Evolutionary conservation across 2,888 invertebrate species (phyloP).

Genomic region (Mechanitis mazaeus): DNA sequence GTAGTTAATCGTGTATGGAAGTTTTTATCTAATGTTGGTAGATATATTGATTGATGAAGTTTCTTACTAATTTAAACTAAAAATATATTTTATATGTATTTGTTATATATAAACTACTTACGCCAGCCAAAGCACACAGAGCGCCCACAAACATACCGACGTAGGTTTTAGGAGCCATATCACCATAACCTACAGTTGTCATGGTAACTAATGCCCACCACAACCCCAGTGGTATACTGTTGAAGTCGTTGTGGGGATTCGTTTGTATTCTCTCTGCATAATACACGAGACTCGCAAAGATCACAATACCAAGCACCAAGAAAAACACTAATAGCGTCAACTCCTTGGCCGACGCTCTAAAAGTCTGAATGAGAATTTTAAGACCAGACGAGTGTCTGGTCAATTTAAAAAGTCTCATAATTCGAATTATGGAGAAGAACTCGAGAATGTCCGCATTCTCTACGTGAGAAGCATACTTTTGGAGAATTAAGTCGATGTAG

Average conservation of each 20-base stretch:
- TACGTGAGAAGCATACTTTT: conserved; percentile 92
- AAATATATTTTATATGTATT: not conserved
- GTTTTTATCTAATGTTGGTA: no score
- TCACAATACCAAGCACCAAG: conserved; percentile 97
- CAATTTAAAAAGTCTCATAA: conserved; percentile 97
- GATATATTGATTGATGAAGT: no score
- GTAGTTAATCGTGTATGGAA: no score
- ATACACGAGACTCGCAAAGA: conserved; percentile 98
- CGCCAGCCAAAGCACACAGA: conserved; percentile 98
- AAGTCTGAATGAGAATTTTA: conserved; percentile 98
- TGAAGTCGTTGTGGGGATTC: conserved; percentile 97
- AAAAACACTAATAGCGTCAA: conserved; percentile 97
- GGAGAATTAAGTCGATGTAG: conserved; percentile 94
- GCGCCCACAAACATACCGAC: conserved; percentile 99
- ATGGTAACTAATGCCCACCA: conserved; percentile 99
- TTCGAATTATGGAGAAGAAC: conserved; percentile 98
- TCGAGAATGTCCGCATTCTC: conserved; percentile 97
- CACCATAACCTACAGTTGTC: conserved; percentile 99
- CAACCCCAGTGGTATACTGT: conserved; percentile 96
- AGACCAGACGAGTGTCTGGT: conserved; percentile 98
- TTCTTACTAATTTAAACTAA: not conserved
- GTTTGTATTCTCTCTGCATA: conserved; percentile 98
- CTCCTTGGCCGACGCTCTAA: conserved; percentile 97
- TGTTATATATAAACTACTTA: conserved; percentile 61
- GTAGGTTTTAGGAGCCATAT: conserved; percentile 99